Evolutionary conservation across 2,797 vertebrate species (phyloP), one percentile per base, ranked within the genome.

Genomic region (Epinephelus awoara): DNA sequence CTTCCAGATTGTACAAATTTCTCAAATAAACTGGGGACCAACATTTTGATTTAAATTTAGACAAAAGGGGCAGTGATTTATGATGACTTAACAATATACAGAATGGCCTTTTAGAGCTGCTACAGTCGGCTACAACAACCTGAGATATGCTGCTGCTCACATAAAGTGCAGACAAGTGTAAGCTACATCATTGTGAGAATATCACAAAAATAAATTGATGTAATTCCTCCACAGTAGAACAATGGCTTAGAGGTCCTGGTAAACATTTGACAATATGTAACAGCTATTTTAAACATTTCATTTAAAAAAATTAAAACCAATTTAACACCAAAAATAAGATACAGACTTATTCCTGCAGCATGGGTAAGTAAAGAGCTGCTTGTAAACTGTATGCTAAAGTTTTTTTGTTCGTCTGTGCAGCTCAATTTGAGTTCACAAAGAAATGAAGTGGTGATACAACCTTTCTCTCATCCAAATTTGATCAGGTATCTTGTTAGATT

Each of bases 401-500:
- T 69, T 56, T 10, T 3, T 19, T 9, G 1, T 59, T 11, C 17
- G 40, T 27, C 25, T 9, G 25, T 67, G 66, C 8, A 27, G 49
- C 11, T 34, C 14, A 23, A 14, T 17, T 23, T 23, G 13, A 67
- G 47, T 19, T 4, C 38, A 23, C 44, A n/a, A 40, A n/a, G 12
- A 34, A 27, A n/a, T 3, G 25, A 10, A 8, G 42, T 9, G 9
- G 40, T 38, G 65, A 57, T 64, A 21, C 52, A 71, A 49, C 40
- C 49, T 77, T 67, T 66, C 23, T 64, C 69, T 77, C 79, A 73
- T 77, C 67, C 52, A 85, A 71, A 61, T 75, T 54, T 75, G 50
- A 81, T 78, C 64, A 76, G 78, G 84, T 74, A 5, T 81, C 72
- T 57, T 23, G 56, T 76, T 61, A 15, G 55, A 80, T 72, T 17